Base-by-base conservation (phyloP, 2,797 vertebrate species). In the Synanceia verrucosa region DNA sequence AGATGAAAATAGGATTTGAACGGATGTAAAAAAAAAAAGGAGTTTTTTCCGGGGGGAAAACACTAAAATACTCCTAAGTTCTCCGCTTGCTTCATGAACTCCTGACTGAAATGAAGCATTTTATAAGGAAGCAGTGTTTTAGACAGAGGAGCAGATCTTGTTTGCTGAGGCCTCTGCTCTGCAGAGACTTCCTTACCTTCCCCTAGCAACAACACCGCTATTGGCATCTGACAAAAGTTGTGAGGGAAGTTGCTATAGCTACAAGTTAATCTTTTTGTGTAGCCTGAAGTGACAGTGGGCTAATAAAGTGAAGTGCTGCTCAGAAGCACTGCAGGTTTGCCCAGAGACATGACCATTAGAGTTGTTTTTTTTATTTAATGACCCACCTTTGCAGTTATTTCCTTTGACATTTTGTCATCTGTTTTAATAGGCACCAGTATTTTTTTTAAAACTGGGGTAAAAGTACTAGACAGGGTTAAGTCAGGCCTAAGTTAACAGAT, bases 241-340 rank as follows among this genome's bases (percentile, higher is more conserved):
- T 31, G 57, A 60, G 43, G 69, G 33, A 73, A 69, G 80, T 85
- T 79, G 55, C 70, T 84, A 73, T 83, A 84, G 79, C 68, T 85
- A 81, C 77, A 71, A 50, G 62, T 79, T 73, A 66, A 79, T 78
- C 77, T 79, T 65, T 36, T 76, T 66, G 51, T 68, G 29, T 64
- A 68, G 52, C 19, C 46, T 64, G 36, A 73, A 44, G 64, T 70
- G 57, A 76, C 47, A 44, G 23, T 26, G 31, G 21, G 29, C 33
- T 52, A 65, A 44, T 67, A 47, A 70, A 69, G 56, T 36, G 11
- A 63, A 36, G 16, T 23, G 52, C 28, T 28, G 34, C 14, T 24
- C 26, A 9, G 29, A 31, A 10, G 9, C n/a, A 4, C 19, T 44
- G 36, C 24, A 12, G 14, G 41, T 79, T 75, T 46, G 2, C 36